Conservation (phyloP, 2,888 invertebrate species). For the Rhingia campestris region DNA sequence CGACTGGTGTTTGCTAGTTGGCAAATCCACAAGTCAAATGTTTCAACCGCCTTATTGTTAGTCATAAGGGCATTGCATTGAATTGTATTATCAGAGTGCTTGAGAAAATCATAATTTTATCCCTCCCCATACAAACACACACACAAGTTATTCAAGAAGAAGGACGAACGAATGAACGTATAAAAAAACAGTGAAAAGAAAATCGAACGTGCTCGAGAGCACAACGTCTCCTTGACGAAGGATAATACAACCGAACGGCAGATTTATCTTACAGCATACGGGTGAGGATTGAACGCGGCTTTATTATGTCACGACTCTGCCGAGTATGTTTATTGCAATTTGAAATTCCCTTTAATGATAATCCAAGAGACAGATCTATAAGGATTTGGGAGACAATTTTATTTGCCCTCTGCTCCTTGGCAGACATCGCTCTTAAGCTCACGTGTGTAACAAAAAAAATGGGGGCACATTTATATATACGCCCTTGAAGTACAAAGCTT, state of each 20-base stretch:
- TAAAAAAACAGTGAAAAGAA: conserved; percentile 2
- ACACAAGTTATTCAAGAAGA: not conserved
- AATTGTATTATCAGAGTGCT: conserved; percentile 26
- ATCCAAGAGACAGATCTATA: conserved; percentile 35
- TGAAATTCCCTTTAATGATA: conserved; percentile 49
- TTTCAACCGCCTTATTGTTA: conserved; percentile 10
- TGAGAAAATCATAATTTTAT: conserved; percentile 45
- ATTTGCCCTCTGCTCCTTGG: conserved; percentile 7
- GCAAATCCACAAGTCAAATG: conserved; percentile 2
- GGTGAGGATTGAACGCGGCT: conserved; percentile 6
- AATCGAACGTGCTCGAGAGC: conserved; percentile 44
- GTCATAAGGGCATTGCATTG: conserved; percentile 34
- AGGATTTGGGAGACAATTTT: conserved; percentile 18
- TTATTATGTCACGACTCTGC: conserved; percentile 29
- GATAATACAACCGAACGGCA: conserved; percentile 42
- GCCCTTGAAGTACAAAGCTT: too few species aligned
- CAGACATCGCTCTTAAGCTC: conserved; percentile 19
- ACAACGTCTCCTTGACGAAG: conserved; percentile 35
- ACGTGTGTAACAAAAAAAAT: conserved; percentile 11
- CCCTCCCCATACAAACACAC: not conserved
- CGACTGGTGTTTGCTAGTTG: not conserved
- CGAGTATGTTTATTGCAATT: conserved; percentile 43
- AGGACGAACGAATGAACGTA: not conserved
- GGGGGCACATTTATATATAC: not conserved
- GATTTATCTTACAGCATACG: conserved; percentile 14